Base-by-base conservation (phyloP, 2,113 vertebrate genomes). In the Tautogolabrus adspersus region DNA sequence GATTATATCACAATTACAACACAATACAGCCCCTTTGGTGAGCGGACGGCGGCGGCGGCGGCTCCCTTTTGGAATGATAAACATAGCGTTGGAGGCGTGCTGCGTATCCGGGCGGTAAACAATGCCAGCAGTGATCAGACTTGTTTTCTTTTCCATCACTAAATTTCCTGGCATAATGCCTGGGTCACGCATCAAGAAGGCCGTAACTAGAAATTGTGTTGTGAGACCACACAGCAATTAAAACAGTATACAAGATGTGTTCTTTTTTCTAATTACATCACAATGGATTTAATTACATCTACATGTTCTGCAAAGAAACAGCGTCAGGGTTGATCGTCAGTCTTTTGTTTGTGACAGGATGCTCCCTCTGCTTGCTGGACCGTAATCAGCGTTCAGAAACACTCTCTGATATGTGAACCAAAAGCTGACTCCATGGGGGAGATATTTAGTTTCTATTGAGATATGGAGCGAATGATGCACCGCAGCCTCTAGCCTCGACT, bases 221-320 rank as follows among this genome's bases (percentile, higher is more conserved):
- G 79, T 78, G 87, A 77, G 86, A 87, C 87, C 88, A 81, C 88
- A 81, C 18, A 34, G 89, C 90, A 94, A 93, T 94, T 93, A 92
- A 89, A 91, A 85, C 44, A n/a, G 68, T 61, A 86, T 71, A 67
- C 80, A 82, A 82, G 84, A 83, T 83, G 82, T 57, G 58, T 82
- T 79, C 74, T 82, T 60, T 34, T 60, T 66, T 76, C 65, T 88
- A 91, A 91, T 93, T 90, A 87, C 84, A 86, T 86, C 85, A 88
- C 89, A 93, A 88, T 92, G 82, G 79, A 79, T 90, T 91, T 92
- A 89, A 91, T 94, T 91, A 92, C 68, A 77, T 84, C 72, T 9
- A 26, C 47, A 6, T 75, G 82, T 82, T 85, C 80, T 71, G 64
- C 56, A 81, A 66, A 83, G 82, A 68, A 72, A 52, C 74, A 22